Evolutionary conservation across 2,888 invertebrate species (phyloP), one percentile per base, ranked within the genome.

Genomic region (Cantharis rustica): DNA sequence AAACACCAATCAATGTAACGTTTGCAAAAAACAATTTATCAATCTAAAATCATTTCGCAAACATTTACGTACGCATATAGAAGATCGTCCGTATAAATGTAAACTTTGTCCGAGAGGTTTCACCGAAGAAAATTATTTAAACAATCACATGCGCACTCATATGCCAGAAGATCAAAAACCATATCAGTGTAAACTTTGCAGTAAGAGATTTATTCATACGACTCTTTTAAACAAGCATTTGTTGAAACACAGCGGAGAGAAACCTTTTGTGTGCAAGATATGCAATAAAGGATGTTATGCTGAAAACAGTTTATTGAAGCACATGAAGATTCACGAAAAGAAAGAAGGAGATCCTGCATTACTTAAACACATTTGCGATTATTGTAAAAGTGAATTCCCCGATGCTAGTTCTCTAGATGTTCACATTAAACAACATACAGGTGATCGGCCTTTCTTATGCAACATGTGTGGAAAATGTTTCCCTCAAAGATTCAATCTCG

Each of bases 251-350:
- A 88, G 87, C 16, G 89, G 88, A 0, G 89, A 89, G 80, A 89
- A 89, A 77, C 89, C 89, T 1, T 89, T 89, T 80, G 86, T 89
- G n/a, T 89, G 89, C 80, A 88, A 88, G 78, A 85, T 86, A 68
- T 87, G 87, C 78, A 88, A 88, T 80, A 89, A 89, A 77, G 89
- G 86, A 5, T 87, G 87, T 74, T 88, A 87, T 73, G 89, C 89
- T 3, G 89, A 88, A 81, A 89, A 89, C 79, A 89, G 89, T 80
- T 79, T 89, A 47, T 80, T 88, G 71, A 89, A 89, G 81, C 89
- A 89, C 76, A 89, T 89, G 89, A 88, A 88, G 79, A 89, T 89
- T 17, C 89, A 89, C 61, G 88, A 88, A 79, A 88, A 88, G 79
- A 88, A 87, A 80, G 88, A 88, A 81, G 89, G 88, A 0, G 89